These are phyloP conservation scores for Netelia inedita DNA, from an alignment of 2,888 invertebrate genomes.

Conservation along the genomic window DNA sequence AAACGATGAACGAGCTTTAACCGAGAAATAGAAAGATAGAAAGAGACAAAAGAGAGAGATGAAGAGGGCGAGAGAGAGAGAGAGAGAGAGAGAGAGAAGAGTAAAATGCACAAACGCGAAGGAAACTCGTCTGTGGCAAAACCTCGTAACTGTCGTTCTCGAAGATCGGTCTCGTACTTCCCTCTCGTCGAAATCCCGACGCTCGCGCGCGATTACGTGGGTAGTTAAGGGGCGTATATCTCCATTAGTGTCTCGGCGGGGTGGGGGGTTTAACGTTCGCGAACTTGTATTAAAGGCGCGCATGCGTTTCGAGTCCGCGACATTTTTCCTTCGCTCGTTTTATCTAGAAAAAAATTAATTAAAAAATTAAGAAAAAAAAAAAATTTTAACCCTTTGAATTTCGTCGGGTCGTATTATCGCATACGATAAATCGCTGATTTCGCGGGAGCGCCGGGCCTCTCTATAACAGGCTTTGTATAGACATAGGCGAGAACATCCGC, in stretches of 20 bases:
- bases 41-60: neutral
- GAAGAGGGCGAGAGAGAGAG: neutral
- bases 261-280: conserved; percentile 62
- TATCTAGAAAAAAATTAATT: neutral
- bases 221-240: conserved; percentile 69
- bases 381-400: conserved; percentile 30
- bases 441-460: conserved; percentile 18
- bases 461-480: conserved; percentile 13
- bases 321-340: conserved; percentile 2
- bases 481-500: conserved; percentile 49
- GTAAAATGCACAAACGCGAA: conserved; percentile 14
- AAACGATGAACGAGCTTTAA: neutral
- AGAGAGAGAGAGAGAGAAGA: neutral
- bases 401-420: conserved; percentile 40
- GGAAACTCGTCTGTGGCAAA: conserved; percentile 40
- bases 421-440: conserved; percentile 48
- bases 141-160: conserved; percentile 58
- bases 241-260: conserved; percentile 69
- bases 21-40: neutral
- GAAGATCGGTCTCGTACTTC: conserved; percentile 52
- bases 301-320: neutral
- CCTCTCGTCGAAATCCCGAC: conserved; percentile 67
- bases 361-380: too few species aligned
- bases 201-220: conserved; percentile 53
- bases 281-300: conserved; percentile 18